Base-by-base conservation (phyloP, 1,140 invertebrate genomes). In the Megalopta genalis region DNA sequence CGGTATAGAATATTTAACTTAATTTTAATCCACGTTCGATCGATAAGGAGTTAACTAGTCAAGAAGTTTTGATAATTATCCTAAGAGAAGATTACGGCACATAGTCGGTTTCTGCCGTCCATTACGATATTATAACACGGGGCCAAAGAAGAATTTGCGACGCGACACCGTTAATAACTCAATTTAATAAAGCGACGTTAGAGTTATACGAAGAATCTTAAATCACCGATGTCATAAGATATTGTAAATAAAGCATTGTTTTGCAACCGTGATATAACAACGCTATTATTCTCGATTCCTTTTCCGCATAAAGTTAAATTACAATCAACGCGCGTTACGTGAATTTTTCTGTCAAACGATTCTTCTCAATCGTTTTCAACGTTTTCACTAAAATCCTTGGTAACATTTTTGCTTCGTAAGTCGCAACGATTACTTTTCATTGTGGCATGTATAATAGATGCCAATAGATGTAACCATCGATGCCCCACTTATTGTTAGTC, bases 231-330 rank as follows among this genome's bases (percentile, higher is more conserved):
- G 54, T 37, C 14, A 27, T 83, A 80, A n/a, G 70, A 42, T 81
- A 42, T 70, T 85, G 73, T 85, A 85, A 85, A 84, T 85, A 85
- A 85, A 85, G 23, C n/a, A 73, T 12, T 25, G 23, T 71, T 23
- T 16, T 32, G 10, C n/a, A 18, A 57, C 54, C n/a, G 14, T 9
- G 14, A n/a, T n/a, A n/a, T n/a, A n/a, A n/a, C n/a, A n/a, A n/a
- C n/a, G n/a, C n/a, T n/a, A n/a, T n/a, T n/a, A n/a, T n/a, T n/a
- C n/a, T n/a, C n/a, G n/a, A n/a, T n/a, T n/a, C n/a, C n/a, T n/a
- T n/a, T n/a, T n/a, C n/a, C n/a, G n/a, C n/a, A n/a, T n/a, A n/a
- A n/a, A n/a, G n/a, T n/a, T n/a, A n/a, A n/a, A n/a, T n/a, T n/a
- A n/a, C n/a, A n/a, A n/a, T n/a, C n/a, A n/a, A n/a, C n/a, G n/a